Base-by-base conservation (phyloP, 2,888 invertebrate species). In the Hyposoter dolosus region DNA sequence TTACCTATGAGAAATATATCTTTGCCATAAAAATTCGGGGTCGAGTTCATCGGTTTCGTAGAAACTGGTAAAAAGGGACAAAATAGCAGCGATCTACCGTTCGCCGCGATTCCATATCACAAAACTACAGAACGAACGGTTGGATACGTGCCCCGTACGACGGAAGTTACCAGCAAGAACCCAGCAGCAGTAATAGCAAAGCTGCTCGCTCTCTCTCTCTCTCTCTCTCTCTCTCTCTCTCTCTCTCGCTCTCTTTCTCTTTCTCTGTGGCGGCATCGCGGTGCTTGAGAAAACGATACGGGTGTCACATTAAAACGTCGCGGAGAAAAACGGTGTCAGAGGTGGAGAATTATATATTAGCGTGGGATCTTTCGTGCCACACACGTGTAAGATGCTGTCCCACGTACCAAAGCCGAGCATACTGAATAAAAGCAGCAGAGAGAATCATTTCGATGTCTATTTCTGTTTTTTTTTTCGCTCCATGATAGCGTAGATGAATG, bases 291-390 rank as follows among this genome's bases (percentile, higher is more conserved):
- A 76, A 76, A 82, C 79, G 69, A 80, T 79, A 71, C 66, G 76
- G 60, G 83, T 86, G 90, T 89, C 89, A 82, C 88, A 87, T 90
- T 88, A 87, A 89, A 88, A 79, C 88, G 82, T 88, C 86, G 74
- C 63, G 79, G 28, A 40, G 88, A 68, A 86, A 88, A 90, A 86
- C 87, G 88, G 88, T 88, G 89, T 88, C 89, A 82, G 69, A 82
- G 87, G 89, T 81, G 66, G 53, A 74, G 88, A 89, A 91, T 92
- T 92, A 74, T 66, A 81, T 91, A 92, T 93, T 92, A 92, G 91
- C 91, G 93, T 93, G 93, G 92, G 92, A 93, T 91, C 90, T 91
- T 90, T 90, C 87, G 86, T 89, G 87, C 88, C 87, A 32, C 65
- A 40, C 23, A 9, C 75, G 60, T n/a, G 35, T 10, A 19, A 19